Percentiles rank a stretch among this genome's conserved stretches.
Evolutionary conservation across 1,140 invertebrate species (phyloP).

Genomic region (Cepaea nemoralis): DNA sequence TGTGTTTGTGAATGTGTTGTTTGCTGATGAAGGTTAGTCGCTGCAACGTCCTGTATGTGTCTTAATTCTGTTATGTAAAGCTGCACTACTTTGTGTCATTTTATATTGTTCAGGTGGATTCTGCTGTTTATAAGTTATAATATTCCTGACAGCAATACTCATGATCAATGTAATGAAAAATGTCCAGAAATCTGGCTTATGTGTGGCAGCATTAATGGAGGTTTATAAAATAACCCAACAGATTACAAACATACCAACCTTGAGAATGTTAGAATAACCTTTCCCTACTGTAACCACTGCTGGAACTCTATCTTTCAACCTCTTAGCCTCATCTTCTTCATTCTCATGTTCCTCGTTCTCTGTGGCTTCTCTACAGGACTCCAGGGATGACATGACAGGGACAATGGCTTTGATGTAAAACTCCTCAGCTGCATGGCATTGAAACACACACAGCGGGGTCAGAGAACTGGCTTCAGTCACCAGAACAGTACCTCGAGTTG

Average conservation of each 20-base stretch:
- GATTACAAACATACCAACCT: conserved; percentile 1
- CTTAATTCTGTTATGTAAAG: too few relatives aligned
- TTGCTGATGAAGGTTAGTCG: too few relatives aligned
- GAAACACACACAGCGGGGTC: conserved; percentile 55
- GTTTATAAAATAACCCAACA: background rate
- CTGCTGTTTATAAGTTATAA: too few relatives aligned
- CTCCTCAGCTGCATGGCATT: conserved; percentile 59
- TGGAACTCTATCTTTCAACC: background rate
- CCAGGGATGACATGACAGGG: conserved; percentile 41
- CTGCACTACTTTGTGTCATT: too few relatives aligned
- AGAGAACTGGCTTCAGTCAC: conserved; percentile 57
- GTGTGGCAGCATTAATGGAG: too few relatives aligned
- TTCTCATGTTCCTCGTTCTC: conserved; percentile 5
- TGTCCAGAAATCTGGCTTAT: too few relatives aligned
- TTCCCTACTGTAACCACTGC: conserved; percentile 28
- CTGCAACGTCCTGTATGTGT: too few relatives aligned
- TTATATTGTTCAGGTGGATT: too few relatives aligned
- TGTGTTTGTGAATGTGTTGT: too few relatives aligned
- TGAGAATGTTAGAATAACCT: conserved; percentile 26
- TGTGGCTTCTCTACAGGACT: background rate
- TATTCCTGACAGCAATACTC: too few relatives aligned
- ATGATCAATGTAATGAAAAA: too few relatives aligned
- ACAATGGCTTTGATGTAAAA: conserved; percentile 61
- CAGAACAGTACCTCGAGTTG: conserved; percentile 63
- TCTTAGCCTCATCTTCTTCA: background rate